phyloP scores from a whole-genome alignment of 2,797 vertebrate species.

The Philypnodon macrostomus region DNA sequence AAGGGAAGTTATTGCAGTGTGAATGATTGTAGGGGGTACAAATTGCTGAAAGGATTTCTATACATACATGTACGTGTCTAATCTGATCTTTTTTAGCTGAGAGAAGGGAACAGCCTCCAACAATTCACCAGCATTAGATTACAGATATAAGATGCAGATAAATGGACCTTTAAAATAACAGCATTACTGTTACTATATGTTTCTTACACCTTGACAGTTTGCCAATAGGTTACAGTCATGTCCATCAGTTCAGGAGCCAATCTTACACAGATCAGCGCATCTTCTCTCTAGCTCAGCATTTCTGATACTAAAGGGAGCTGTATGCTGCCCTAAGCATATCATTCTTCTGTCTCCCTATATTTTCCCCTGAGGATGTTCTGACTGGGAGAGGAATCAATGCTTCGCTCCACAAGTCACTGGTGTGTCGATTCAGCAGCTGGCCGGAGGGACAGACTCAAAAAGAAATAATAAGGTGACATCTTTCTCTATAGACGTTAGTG shows the following conservation, averaged over 20 bases:
- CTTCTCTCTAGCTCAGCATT: slow-evolving; percentile 72
- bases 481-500: slow-evolving; percentile 57
- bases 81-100: too few species aligned
- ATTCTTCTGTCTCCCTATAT: slow-evolving; percentile 27
- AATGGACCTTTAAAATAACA: too few species aligned
- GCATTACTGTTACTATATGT: too few species aligned
- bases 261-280: slow-evolving; percentile 73
- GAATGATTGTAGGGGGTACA: slow-evolving; percentile 22
- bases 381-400: slow-evolving; percentile 65
- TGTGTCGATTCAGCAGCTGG: slow-evolving; percentile 77
- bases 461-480: slow-evolving; percentile 51
- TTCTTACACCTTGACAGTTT: slow-evolving; percentile 55
- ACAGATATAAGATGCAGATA: too few species aligned
- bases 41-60: too few species aligned
- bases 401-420: slow-evolving; percentile 60
- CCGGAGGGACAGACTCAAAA: slow-evolving; percentile 43
- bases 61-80: too few species aligned
- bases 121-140: too few species aligned
- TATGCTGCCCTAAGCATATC: slow-evolving; percentile 73
- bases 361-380: slow-evolving; percentile 43
- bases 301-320: slow-evolving; percentile 54
- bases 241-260: slow-evolving; percentile 55
- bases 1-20: slow-evolving; percentile 30
- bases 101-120: too few species aligned
- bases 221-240: slow-evolving; percentile 50